Conservation (phyloP, 1,140 invertebrate genomes). For the Drosophila murphyi region DNA sequence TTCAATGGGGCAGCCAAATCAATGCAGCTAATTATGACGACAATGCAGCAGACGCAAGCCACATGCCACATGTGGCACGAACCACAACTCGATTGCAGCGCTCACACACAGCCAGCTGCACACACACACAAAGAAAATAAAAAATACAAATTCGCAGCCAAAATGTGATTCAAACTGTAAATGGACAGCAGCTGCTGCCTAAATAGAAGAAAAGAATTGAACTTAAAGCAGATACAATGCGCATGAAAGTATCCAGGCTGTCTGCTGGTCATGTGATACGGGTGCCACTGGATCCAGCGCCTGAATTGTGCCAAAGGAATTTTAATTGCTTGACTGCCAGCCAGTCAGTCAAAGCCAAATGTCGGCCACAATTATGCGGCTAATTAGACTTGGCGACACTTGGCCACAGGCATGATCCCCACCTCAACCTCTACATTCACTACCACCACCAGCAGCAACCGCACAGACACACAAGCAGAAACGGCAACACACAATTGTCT, state of each 20-base stretch:
- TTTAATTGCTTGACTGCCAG: slow-evolving; percentile 41
- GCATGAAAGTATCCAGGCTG: neutral
- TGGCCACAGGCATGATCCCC: slow-evolving; percentile 13
- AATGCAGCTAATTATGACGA: slow-evolving; percentile 19
- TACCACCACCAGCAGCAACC: too few relatives aligned
- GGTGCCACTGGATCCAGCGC: slow-evolving; percentile 11
- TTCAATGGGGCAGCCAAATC: slow-evolving; percentile 3
- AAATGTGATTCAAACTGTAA: neutral
- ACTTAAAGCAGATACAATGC: neutral
- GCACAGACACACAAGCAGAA: neutral
- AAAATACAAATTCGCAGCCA: neutral
- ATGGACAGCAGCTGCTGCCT: neutral
- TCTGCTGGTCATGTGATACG: neutral
- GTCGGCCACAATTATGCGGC: slow-evolving; percentile 39
- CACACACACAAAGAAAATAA: too few relatives aligned
- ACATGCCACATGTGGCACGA: neutral
- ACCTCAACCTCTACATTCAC: too few relatives aligned
- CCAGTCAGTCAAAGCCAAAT: slow-evolving; percentile 20
- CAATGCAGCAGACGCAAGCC: slow-evolving; percentile 13
- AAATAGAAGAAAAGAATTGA: neutral
- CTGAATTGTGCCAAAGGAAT: slow-evolving; percentile 36
- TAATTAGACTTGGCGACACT: slow-evolving; percentile 45
- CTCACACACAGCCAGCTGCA: too few relatives aligned
- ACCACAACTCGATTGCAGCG: neutral
- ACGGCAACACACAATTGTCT: neutral